These are phyloP conservation scores for Ypsolopha scabrella DNA, from an alignment of 2,888 invertebrate genomes.

Conservation along the genomic window DNA sequence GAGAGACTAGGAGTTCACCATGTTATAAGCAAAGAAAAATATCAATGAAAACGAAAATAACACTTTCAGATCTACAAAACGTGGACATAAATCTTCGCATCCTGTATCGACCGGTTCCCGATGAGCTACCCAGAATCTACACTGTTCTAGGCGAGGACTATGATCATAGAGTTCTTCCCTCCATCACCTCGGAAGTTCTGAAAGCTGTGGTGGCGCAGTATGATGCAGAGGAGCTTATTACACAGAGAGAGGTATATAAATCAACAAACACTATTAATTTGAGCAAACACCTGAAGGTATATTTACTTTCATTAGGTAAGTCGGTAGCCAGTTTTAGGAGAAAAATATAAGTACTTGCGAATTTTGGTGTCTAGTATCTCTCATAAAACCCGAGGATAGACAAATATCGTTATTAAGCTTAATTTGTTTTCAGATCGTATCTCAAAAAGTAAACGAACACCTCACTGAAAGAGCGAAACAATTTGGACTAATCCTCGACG, in stretches of 20 bases:
- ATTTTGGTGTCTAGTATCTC: no score
- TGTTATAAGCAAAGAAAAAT: no score
- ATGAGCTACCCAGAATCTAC: conserved; percentile 93
- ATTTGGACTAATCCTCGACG: conserved; percentile 97
- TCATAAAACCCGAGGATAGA: no score
- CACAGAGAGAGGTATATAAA: conserved; percentile 88
- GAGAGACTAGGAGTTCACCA: no score
- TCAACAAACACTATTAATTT: no score
- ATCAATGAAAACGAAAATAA: neutral
- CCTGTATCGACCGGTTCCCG: conserved; percentile 93
- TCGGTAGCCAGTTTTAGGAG: no score
- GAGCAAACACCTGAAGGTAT: no score
- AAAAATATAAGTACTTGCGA: no score
- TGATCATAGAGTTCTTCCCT: conserved; percentile 98
- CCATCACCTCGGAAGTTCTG: conserved; percentile 97
- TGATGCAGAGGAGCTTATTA: conserved; percentile 98
- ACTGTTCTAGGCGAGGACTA: conserved; percentile 97
- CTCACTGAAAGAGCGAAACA: conserved; percentile 93
- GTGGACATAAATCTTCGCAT: conserved; percentile 99
- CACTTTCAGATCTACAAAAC: conserved; percentile 92
- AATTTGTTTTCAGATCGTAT: conserved; percentile 65
- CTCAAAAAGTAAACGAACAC: conserved; percentile 91
- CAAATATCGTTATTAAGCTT: neutral
- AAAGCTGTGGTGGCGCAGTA: conserved; percentile 99
- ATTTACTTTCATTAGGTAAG: no score